Evolutionary conservation across 2,888 invertebrate genomes (phyloP), one percentile per base, ranked within the genome.

Genomic region (Amblyjoppa fuscipennis): DNA sequence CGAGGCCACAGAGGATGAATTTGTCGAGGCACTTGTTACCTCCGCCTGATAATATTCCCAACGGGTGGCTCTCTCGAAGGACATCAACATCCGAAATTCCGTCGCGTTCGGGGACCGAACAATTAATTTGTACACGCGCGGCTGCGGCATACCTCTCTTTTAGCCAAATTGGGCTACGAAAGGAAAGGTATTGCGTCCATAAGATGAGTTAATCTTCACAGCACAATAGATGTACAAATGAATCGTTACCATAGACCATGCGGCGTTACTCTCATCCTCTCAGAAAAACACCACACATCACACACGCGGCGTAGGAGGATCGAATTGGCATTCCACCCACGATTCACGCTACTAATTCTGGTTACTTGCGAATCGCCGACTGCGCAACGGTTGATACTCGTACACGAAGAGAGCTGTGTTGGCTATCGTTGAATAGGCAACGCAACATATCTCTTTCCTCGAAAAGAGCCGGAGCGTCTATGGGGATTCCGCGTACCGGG

Each of bases 401-500:
- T 41, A 25, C 25, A n/a, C 31, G 45, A 49, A 11, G 4, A 45
- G n/a, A 31, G 16, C n/a, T 56, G 25, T 73, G 38, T 7, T 3
- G 25, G 25, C 34, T 73, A 6, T 51, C 51, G 51, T 51, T 20
- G 56, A 71, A 11, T 2, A 53, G 51, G 31, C 31, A 31, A 45
- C 16, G 53, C n/a, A 7, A 71, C 2, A 6, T 11, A 25, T n/a
- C 56, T 56, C 56, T 56, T 56, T 34, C 71, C 16, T 25, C 45
- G 16, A 45, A 74, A 71, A 71, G 38, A 45, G 34, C 41, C 20
- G 56, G 2, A 9, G 9, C 9, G 31, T 20, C 25, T 13, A 45
- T 6, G 61, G 85, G 69, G 77, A 85, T 85, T 79, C 82, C 74
- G 70, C 69, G 75, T 79, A 79, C 74, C 61, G 64, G 56, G 70